Evolutionary conservation across 2,888 invertebrate genomes (phyloP), one percentile per base, ranked within the genome.

Genomic region (Bimastos eiseni): DNA sequence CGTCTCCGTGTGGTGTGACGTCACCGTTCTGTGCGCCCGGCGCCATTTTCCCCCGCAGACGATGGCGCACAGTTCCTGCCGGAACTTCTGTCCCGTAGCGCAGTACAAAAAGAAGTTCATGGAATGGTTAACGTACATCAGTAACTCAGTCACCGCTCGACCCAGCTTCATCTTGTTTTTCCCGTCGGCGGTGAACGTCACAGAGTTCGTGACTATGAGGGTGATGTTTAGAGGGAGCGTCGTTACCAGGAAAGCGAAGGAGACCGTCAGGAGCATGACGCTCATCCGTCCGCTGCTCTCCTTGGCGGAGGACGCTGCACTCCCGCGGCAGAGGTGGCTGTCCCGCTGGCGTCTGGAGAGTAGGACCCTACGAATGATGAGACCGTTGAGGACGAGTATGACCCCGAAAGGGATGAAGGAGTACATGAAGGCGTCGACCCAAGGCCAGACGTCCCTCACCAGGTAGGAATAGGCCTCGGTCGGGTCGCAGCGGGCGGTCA

Each of bases 81-180:
- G 90, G 89, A 93, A 93, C 90, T 93, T 92, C 90, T 92, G 91
- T 13, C 93, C 93, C 17, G 92, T 93, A 44, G 92, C 92, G 91
- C 93, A 93, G 90, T 93, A 93, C 41, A 93, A 91, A 90, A 92
- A 92, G 92, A 94, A 94, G 92, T 94, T 94, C 84, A 93, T 93
- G 30, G 94, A 94, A 90, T 94, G 94, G 91, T 94, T 94, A 30
- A 94, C 91, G 91, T 94, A 94, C 94, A 94, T 94, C 5, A 94
- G 92, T 88, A 94, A 91, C 90, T 94, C 93, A 0, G 94, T 93
- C 30, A 94, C 92, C 0, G 94, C 94, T 21, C 93, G 90, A 5
- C 93, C 92, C n/a, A 94, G 92, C 83, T 92, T 92, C 55, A 93
- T 92, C 90, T 92, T 91, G 0, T 93, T 92, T 83, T 83, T 37